Evolutionary conservation across 2,113 vertebrate species (phyloP), one percentile per base, ranked within the genome.

Genomic region (Tupaia chinensis): DNA sequence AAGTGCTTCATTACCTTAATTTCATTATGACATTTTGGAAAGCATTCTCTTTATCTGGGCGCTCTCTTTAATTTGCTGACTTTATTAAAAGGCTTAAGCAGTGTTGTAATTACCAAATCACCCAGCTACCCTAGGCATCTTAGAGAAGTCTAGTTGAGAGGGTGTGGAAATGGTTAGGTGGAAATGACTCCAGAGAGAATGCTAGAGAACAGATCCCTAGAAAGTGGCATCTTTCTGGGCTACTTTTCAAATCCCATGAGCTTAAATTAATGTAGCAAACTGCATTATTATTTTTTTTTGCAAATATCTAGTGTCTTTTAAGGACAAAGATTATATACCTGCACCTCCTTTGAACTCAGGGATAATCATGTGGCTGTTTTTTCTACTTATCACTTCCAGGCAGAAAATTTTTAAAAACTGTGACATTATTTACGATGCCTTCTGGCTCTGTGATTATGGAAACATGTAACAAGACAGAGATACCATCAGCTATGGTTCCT

Each of bases 1-100:
- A 98, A 98, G 94, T 92, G 63, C 23, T 97, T 97, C 92, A 98
- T 98, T 98, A 97, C 87, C 80, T 98, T 97, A 97, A 98, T 98
- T 98, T 98, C 69, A 98, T 97, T 97, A 96, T 97, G 94, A 96
- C 69, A 80, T 95, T 97, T 97, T 98, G 89, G 85, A 97, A 98
- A 96, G 89, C 34, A 94, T 90, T 98, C 14, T 96, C 80, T 98
- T 97, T 98, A 94, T 94, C 86, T 97, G 77, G 91, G 63, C 86
- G 94, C 88, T 91, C 93, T 70, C 27, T 93, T 92, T 96, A 97
- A 97, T 97, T 98, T 98, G 60, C 79, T 96, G 92, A 97, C 94
- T 98, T 97, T 98, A 97, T 97, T 97, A 96, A 97, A 98, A 97
- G 53, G 70, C 53, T 95, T 97, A 94, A 94, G 79, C 63, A 80